Evolutionary conservation across 2,113 vertebrate genomes (phyloP).

Genomic region (Oreochromis aureus): DNA sequence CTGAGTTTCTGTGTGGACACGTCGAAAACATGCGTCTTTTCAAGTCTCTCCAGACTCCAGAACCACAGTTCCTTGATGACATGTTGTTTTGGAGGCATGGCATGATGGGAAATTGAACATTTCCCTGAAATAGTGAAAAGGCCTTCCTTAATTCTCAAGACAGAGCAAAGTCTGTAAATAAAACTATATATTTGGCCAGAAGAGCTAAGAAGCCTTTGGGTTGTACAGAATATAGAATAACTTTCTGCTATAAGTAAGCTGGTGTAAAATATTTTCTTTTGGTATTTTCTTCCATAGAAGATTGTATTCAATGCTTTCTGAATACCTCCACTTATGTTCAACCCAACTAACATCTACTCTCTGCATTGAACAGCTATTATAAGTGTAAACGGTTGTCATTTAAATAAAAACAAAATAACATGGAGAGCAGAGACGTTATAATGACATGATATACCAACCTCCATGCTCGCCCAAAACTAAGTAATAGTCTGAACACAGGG

Average conservation of each 20-base stretch:
- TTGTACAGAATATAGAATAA: neutral
- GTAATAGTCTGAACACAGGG: neutral
- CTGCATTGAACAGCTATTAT: neutral
- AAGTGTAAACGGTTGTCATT: neutral
- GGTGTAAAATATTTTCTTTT: neutral
- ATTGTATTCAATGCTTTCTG: neutral
- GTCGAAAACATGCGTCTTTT: slow-evolving; percentile 12
- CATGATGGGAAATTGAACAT: slow-evolving; percentile 47
- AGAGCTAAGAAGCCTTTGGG: neutral
- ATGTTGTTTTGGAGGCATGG: slow-evolving; percentile 13
- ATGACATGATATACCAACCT: neutral
- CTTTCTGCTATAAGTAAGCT: neutral
- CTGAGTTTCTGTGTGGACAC: slow-evolving; percentile 42
- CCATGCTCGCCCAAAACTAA: neutral
- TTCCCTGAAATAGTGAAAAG: slow-evolving; percentile 39
- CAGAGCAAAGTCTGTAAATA: slow-evolving; percentile 16
- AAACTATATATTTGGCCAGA: neutral
- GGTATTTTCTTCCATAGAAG: neutral
- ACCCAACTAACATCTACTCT: neutral
- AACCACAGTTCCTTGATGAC: slow-evolving; percentile 56
- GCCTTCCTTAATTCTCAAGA: neutral
- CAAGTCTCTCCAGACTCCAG: slow-evolving; percentile 30
- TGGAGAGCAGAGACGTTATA: neutral
- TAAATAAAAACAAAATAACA: neutral
- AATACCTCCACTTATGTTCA: neutral